Evolutionary conservation across 2,797 vertebrate species (phyloP).

Genomic region (Erethizon dorsatum): DNA sequence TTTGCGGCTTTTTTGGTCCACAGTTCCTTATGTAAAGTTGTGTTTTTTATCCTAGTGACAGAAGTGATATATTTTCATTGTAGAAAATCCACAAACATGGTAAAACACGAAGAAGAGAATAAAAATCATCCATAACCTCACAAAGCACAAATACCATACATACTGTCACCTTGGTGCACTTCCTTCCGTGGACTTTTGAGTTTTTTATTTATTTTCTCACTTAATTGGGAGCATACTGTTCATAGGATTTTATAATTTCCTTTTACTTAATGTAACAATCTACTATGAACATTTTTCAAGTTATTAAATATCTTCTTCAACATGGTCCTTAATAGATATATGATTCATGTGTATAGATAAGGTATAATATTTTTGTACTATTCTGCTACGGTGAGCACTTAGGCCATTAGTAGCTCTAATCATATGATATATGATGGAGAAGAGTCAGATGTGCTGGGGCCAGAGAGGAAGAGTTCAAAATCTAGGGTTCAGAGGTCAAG

Average conservation of each 20-base stretch:
- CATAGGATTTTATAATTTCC: constrained; percentile 27
- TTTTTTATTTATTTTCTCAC: constrained; percentile 18
- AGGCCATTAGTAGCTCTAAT: not conserved
- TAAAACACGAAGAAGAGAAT: constrained; percentile 67
- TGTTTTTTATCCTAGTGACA: constrained; percentile 69
- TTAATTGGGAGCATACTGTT: constrained; percentile 60
- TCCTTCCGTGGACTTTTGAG: not conserved
- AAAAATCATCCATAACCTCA: constrained; percentile 48
- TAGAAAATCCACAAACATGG: constrained; percentile 62
- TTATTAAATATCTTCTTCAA: constrained; percentile 24
- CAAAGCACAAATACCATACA: not conserved
- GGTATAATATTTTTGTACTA: not conserved
- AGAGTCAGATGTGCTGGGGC: not conserved
- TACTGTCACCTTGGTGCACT: not conserved
- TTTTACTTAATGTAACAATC: constrained; percentile 26
- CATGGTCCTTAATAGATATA: not conserved
- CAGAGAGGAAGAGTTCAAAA: not conserved
- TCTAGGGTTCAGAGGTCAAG: not conserved
- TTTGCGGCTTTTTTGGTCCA: constrained; percentile 9
- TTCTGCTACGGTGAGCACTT: not conserved
- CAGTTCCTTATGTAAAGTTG: constrained; percentile 71
- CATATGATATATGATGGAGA: not conserved
- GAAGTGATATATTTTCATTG: constrained; percentile 74
- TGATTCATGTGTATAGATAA: not conserved
- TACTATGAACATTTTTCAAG: constrained; percentile 45